These are phyloP conservation scores for Stomatorhinus walkeri DNA, from an alignment of 2,797 vertebrate species.

Conservation along the genomic window DNA sequence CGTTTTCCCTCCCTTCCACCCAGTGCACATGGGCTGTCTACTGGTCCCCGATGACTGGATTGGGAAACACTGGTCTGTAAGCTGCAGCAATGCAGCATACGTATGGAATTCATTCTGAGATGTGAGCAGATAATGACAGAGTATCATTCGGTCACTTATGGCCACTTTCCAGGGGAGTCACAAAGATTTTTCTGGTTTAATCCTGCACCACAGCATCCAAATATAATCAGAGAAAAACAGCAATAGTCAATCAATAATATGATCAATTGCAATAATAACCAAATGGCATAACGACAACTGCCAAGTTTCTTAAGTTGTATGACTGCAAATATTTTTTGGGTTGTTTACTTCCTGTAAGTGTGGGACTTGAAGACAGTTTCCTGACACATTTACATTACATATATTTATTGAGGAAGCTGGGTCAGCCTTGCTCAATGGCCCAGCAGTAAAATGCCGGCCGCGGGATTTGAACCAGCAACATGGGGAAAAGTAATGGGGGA, in stretches of 20 bases:
- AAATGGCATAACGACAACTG: not conserved
- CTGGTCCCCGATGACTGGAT: not conserved
- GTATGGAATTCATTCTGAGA: not conserved
- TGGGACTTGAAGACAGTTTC: not conserved
- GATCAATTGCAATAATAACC: not conserved
- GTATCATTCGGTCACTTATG: not conserved
- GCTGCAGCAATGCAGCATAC: not conserved
- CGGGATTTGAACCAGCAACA: not conserved
- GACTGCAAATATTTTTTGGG: not conserved
- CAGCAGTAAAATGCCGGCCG: not conserved
- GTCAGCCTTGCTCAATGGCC: not conserved
- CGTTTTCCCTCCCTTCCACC: not conserved
- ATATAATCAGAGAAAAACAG: not conserved
- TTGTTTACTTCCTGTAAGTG: not conserved
- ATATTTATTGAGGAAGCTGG: not conserved
- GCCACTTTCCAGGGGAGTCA: not conserved
- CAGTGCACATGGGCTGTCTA: not conserved
- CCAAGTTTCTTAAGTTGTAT: not conserved
- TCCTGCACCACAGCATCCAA: not conserved
- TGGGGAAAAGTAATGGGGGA: not conserved
- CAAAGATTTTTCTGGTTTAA: not conserved
- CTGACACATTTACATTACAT: not conserved
- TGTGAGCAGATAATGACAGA: not conserved
- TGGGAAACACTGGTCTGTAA: not conserved
- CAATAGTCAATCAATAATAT: not conserved